Base-by-base conservation (phyloP, 2,797 vertebrate genomes). In the Anguilla obscura region DNA sequence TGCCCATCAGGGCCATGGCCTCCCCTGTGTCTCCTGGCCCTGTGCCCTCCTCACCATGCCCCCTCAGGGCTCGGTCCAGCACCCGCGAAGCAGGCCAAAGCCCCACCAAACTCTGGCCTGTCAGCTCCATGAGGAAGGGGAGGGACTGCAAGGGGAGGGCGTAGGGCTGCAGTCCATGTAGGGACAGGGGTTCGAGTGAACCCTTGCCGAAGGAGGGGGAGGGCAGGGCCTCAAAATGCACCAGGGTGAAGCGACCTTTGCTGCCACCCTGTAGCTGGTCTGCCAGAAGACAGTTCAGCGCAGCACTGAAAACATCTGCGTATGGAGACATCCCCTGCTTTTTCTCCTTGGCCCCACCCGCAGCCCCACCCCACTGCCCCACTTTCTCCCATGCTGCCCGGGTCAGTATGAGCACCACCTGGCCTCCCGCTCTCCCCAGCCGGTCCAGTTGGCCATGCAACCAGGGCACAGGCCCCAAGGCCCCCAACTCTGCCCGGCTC, bases 401-500 rank as follows among this genome's bases (percentile, higher is more conserved):
- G 0, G 95, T 97, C 90, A 99, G 94, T 69, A 98, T 93, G 14
- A 99, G 91, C 66, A 99, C 74, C 4, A 96, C 87, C 36, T 94
- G 91, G 14, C 96, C 97, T 0, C 95, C 94, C 0, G 93, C 92
- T 79, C 88, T 91, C 58, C 96, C 93, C 0, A 96, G 91, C 48
- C 87, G 92, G n/a, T 85, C 92, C 82, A 98, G 94, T 91, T 97
- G 96, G 0, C 96, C 94, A 0, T 99, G 96, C 45, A 98, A 92
- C 98, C 98, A 99, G 0, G 96, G 97, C 87, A 97, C 89, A 33
- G 91, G 96, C 0, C 94, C 97, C 88, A 95, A 89, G 2, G 90
- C 87, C 0, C 95, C 91, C 0, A 98, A 94, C 0, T 97, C 95
- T 0, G 90, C 94, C 0, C 96, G 96, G 90, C 96, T 96, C 93